These are phyloP conservation scores for Notarius lentiginosus DNA, from an alignment of 2,113 vertebrate genomes.

Conservation along the genomic window DNA sequence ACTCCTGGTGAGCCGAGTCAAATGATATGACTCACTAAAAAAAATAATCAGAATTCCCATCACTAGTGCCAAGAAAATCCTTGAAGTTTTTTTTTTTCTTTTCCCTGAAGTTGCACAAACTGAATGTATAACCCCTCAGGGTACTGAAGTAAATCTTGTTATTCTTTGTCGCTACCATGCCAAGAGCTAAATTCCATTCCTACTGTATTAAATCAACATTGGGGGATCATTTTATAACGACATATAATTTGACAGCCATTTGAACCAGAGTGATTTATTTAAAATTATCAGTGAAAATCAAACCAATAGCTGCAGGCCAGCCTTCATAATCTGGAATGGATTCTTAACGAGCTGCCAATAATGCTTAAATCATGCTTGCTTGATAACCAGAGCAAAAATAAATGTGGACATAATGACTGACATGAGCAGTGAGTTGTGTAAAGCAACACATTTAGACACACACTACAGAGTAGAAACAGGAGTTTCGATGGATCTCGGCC, in stretches of 20 bases:
- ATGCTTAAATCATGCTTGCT: not conserved
- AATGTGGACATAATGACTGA: constrained; percentile 6
- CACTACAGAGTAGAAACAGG: not conserved
- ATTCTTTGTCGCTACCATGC: not conserved
- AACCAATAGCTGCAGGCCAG: not conserved
- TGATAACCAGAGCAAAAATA: not conserved
- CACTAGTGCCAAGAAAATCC: not conserved
- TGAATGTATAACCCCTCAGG: not conserved
- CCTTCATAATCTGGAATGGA: not conserved
- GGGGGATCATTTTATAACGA: not conserved
- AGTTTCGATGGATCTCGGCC: not conserved
- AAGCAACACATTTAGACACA: constrained; percentile 2
- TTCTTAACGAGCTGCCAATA: constrained; percentile 4
- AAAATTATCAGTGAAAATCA: not conserved
- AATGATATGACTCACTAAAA: not conserved
- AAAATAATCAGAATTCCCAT: not conserved
- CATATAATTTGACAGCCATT: not conserved
- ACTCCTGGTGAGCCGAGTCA: not conserved
- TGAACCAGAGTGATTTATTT: not conserved
- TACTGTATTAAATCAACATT: not conserved
- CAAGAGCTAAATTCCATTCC: not conserved
- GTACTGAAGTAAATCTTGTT: not conserved
- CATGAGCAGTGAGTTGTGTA: not conserved
- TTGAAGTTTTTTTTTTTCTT: not conserved
- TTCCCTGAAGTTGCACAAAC: not conserved